Conservation (phyloP, 35 echinoderm and acorn worm species). For the Ptychodera flava region DNA sequence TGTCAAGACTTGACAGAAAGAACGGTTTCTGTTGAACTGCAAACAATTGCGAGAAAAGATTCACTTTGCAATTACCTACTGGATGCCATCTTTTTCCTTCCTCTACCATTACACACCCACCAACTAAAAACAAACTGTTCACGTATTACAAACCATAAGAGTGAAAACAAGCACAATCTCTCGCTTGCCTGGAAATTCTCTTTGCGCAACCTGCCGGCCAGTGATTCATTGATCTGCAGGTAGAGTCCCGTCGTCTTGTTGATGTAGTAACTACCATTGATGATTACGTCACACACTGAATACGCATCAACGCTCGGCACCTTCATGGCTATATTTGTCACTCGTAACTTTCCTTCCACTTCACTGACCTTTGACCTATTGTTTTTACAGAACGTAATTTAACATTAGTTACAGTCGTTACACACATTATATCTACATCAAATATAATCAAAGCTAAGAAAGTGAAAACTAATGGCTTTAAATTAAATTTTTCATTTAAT, state of each 20-base stretch:
- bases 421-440: too few species aligned
- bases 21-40: conserved; percentile 15
- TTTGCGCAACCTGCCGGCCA: conserved; percentile 18
- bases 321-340: background rate
- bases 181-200: conserved; percentile 65
- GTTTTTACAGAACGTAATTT: too few species aligned
- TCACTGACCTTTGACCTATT: background rate
- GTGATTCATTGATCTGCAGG: conserved; percentile 31
- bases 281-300: background rate
- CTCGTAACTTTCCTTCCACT: background rate
- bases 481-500: too few species aligned
- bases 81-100: too few species aligned
- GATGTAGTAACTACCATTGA: conserved; percentile 37
- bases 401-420: too few species aligned
- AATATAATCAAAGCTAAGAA: too few species aligned
- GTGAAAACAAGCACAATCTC: too few species aligned
- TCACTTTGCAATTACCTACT: too few species aligned
- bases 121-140: too few species aligned
- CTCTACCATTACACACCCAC: too few species aligned
- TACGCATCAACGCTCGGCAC: conserved; percentile 12
- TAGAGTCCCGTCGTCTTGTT: conserved; percentile 30
- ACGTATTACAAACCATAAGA: too few species aligned
- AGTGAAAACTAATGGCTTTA: too few species aligned
- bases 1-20: background rate
- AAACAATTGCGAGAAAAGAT: conserved; percentile 11